These are phyloP conservation scores for Mayetiola destructor DNA, from an alignment of 2,888 invertebrate species.

Conservation along the genomic window DNA sequence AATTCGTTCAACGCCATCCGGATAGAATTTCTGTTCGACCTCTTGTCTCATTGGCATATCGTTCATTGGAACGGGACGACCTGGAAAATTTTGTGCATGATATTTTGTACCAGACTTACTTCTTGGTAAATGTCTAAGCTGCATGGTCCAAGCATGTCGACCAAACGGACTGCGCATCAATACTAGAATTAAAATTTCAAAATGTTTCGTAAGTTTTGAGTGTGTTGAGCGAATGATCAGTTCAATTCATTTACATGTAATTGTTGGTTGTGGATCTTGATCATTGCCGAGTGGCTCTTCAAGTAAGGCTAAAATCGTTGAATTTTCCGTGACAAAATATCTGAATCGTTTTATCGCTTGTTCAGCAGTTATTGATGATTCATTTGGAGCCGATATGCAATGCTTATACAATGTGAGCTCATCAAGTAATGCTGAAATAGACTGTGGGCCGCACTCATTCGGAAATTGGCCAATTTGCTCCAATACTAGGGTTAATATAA, in stretches of 20 bases:
- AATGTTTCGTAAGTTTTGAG: not conserved
- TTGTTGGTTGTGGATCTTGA: slow-evolving; percentile 85
- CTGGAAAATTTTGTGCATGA: slow-evolving; percentile 40
- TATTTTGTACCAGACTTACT: slow-evolving; percentile 54
- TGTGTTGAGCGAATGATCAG: slow-evolving; percentile 15
- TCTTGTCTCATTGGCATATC: slow-evolving; percentile 49
- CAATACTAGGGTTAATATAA: slow-evolving; percentile 74
- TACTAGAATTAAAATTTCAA: slow-evolving; percentile 38
- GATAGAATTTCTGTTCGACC: slow-evolving; percentile 59
- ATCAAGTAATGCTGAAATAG: slow-evolving; percentile 73
- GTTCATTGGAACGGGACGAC: slow-evolving; percentile 61
- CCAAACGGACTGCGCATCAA: slow-evolving; percentile 88
- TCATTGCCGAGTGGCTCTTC: slow-evolving; percentile 89
- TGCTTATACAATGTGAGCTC: slow-evolving; percentile 69
- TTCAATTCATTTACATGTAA: slow-evolving; percentile 49
- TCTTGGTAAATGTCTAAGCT: slow-evolving; percentile 72
- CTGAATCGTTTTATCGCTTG: slow-evolving; percentile 56
- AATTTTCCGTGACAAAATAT: slow-evolving; percentile 85
- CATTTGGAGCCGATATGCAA: slow-evolving; percentile 46
- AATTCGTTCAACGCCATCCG: slow-evolving; percentile 63
- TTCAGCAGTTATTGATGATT: slow-evolving; percentile 28
- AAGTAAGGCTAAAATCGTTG: slow-evolving; percentile 71
- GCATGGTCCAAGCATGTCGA: slow-evolving; percentile 87
- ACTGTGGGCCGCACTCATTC: slow-evolving; percentile 69
- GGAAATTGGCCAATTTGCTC: slow-evolving; percentile 83